A percentile compares a stretch with the other conserved stretches of the same genome.
Evolutionary conservation across 2,113 vertebrate genomes (phyloP).

Genomic region (Odocoileus hemionus): DNA sequence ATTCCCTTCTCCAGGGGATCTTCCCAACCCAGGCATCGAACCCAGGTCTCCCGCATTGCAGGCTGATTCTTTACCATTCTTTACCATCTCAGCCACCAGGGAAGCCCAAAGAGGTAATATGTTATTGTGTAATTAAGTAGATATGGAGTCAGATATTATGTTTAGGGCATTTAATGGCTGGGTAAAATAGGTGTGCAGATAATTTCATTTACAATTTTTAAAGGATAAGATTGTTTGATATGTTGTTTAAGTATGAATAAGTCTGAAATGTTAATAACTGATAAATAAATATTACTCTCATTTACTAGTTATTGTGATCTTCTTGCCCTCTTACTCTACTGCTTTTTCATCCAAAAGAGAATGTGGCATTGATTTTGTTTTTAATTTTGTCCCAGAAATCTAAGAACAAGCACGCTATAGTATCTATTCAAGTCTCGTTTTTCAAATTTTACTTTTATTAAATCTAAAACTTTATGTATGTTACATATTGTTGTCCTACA

Average conservation of each 20-base stretch:
- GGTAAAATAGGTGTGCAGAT: not conserved
- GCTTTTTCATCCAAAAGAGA: not conserved
- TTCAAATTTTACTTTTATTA: not conserved
- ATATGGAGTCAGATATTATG: not conserved
- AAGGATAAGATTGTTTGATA: not conserved
- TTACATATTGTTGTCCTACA: not conserved
- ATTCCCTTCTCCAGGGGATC: not conserved
- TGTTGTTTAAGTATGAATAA: not conserved
- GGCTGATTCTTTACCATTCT: not conserved
- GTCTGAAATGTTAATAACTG: not conserved
- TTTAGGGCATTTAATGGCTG: not conserved
- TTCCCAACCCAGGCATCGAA: not conserved
- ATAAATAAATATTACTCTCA: not conserved
- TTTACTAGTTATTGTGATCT: not conserved
- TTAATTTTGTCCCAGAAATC: not conserved
- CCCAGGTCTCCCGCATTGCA: not conserved
- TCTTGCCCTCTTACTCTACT: not conserved
- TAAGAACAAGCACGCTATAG: not conserved
- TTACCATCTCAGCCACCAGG: not conserved
- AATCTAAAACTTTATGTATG: not conserved
- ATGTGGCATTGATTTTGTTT: not conserved
- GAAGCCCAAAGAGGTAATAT: not conserved
- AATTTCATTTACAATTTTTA: not conserved
- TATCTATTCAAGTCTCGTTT: not conserved
- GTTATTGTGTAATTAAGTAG: not conserved